Conservation (phyloP, 2,888 invertebrate species). For the Mycalesis mineus region DNA sequence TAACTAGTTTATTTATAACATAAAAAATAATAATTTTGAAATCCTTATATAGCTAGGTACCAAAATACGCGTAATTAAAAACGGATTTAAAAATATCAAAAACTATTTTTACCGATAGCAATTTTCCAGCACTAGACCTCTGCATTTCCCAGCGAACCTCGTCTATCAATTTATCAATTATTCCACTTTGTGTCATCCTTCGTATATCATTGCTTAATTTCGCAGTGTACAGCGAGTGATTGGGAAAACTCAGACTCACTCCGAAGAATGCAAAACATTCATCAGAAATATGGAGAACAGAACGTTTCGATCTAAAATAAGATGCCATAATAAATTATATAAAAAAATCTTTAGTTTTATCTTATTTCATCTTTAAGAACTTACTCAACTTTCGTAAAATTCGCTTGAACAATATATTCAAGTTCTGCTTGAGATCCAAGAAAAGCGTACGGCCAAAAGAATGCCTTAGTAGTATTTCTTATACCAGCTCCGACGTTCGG, state of each 20-base stretch:
- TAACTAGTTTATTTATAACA: no score
- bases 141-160: slow-evolving; percentile 87
- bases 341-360: neutral
- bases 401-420: slow-evolving; percentile 84
- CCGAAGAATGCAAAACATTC: slow-evolving; percentile 87
- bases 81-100: no score
- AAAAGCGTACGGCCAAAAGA: slow-evolving; percentile 88
- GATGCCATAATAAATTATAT: neutral
- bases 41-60: no score
- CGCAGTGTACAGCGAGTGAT: slow-evolving; percentile 80
- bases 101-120: slow-evolving; percentile 79
- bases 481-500: slow-evolving; percentile 82
- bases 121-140: slow-evolving; percentile 78
- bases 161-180: slow-evolving; percentile 80
- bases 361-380: slow-evolving; percentile 3
- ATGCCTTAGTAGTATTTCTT: slow-evolving; percentile 84
- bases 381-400: slow-evolving; percentile 78
- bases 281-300: slow-evolving; percentile 83
- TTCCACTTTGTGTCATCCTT: slow-evolving; percentile 82
- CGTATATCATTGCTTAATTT: slow-evolving; percentile 80
- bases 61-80: no score
- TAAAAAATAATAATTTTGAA: no score
- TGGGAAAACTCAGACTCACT: slow-evolving; percentile 81
- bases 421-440: slow-evolving; percentile 85
- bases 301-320: slow-evolving; percentile 74